Conservation (phyloP, 1,140 invertebrate species). For the Steinernema khuongi region DNA sequence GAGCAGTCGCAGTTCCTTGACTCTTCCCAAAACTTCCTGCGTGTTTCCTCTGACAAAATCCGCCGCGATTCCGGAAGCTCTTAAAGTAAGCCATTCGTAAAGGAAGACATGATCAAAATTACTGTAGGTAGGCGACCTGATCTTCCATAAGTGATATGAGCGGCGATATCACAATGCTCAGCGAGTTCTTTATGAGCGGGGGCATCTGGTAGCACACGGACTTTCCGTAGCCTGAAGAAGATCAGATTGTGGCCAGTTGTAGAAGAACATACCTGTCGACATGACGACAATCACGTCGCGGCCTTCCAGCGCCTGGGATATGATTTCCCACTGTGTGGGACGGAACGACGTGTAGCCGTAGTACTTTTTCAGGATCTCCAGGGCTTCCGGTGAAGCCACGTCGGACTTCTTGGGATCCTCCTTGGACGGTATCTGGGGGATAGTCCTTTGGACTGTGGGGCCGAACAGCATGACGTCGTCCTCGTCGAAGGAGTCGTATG, state of each 20-base stretch:
- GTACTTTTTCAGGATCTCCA: not conserved
- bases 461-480: not conserved
- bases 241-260: not conserved
- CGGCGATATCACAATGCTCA: conserved; percentile 82
- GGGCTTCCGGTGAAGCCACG: not conserved
- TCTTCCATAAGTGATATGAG: conserved; percentile 85
- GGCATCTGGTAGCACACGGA: conserved; percentile 86
- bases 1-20: conserved; percentile 71
- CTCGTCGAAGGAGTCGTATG: conserved; percentile 3
- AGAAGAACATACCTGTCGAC: conserved; percentile 23
- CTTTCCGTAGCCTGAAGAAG: conserved; percentile 75
- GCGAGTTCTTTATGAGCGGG: conserved; percentile 63
- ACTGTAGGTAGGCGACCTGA: conserved; percentile 80
- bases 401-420: not conserved
- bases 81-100: conserved; percentile 2
- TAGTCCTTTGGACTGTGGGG: no score
- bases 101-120: not conserved
- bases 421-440: no score
- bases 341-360: conserved; percentile 22
- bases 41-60: conserved; percentile 72
- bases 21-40: conserved; percentile 65
- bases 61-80: conserved; percentile 68
- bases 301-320: conserved; percentile 14
- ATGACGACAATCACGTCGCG: conserved; percentile 24
- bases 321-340: conserved; percentile 28